Evolutionary conservation across 1,140 invertebrate species (phyloP), one percentile per base, ranked within the genome.

Genomic region (Ylistrum balloti): DNA sequence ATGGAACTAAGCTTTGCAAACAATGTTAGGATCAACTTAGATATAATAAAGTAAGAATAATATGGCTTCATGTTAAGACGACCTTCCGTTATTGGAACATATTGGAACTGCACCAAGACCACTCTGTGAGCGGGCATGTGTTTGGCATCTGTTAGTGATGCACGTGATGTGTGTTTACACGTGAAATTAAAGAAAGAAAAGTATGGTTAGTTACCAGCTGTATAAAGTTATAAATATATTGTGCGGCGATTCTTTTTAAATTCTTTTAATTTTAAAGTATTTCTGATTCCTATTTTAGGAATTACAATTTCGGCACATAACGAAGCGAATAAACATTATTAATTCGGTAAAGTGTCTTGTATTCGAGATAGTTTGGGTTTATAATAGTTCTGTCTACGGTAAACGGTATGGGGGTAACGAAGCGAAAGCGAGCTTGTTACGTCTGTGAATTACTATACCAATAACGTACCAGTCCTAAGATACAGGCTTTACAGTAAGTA

Each of bases 31-130:
- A 9, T 28, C n/a, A 5, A 74, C n/a, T 5, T 74, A 28, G 5
- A 28, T 5, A 7, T n/a, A 74, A 5, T 28, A n/a, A 74, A 9
- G 7, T 28, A 74, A 3, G 17, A 0, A n/a, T 11, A 5, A n/a
- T n/a, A 28, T 28, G n/a, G 56, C 22, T 28, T 28, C 56, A 28
- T 74, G 28, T 17, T 74, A 28, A 28, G 17, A 7, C 56, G 22
- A 74, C 22, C 56, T 74, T 74, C 17, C 56, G 22, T n/a, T n/a
- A 74, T 28, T 0, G 41, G 17, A 45, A 13, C 56, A 74, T n/a
- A n/a, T 74, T 74, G 56, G 56, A 74, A n/a, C 56, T 74, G n/a
- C 56, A 74, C 56, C 56, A 74, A 74, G 56, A 74, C 56, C 20
- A 74, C 56, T 9, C 56, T 28, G 56, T 28, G 56, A 5, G 56